Base-by-base conservation (phyloP, 2,797 vertebrate genomes). In the Sciurus vulgaris region DNA sequence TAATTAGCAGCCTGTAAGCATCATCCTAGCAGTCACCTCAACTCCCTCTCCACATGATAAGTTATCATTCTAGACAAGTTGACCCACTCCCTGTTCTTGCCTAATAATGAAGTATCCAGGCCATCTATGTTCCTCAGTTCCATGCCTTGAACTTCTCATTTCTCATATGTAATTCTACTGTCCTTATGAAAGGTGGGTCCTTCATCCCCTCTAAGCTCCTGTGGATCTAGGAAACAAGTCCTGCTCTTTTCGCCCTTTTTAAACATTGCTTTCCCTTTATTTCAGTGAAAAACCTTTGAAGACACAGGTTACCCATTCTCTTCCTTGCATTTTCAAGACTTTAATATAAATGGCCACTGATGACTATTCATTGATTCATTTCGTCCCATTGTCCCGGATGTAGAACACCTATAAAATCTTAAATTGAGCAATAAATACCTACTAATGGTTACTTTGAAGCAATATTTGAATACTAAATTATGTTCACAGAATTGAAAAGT, bases 1-100 rank as follows among this genome's bases (percentile, higher is more conserved):
- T 82, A 89, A 92, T 94, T 93, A 92, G 85, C 51, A 94, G 30
- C 14, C 35, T 74, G 28, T 26, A 65, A 94, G 72, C 41, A 95
- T 51, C 13, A 82, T 54, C 7, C 2, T 56, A 86, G 88, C 0
- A 18, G 44, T 61, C 18, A 89, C 54, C 47, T 88, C 26, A 54
- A 30, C 1, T 85, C 28, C 11, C 41, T 85, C 22, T 73, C 17
- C 38, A 63, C 1, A 15, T 41, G 5, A 38, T 11, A 74, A 38
- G 30, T 10, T 41, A 74, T 92, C 41, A 33, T 86, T 95, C 81
- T 70, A 35, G 72, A 84, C 35, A 72, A 61, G 74, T 17, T 24
- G 7, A 0, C 82, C 13, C 17, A 72, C 5, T 74, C 13, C 47
- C 1, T 67, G 6, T 44, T 44, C 9, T 26, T 74, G 14, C n/a